Evolutionary conservation across 2,113 vertebrate species (phyloP).

Genomic region (Accipiter cooperii): DNA sequence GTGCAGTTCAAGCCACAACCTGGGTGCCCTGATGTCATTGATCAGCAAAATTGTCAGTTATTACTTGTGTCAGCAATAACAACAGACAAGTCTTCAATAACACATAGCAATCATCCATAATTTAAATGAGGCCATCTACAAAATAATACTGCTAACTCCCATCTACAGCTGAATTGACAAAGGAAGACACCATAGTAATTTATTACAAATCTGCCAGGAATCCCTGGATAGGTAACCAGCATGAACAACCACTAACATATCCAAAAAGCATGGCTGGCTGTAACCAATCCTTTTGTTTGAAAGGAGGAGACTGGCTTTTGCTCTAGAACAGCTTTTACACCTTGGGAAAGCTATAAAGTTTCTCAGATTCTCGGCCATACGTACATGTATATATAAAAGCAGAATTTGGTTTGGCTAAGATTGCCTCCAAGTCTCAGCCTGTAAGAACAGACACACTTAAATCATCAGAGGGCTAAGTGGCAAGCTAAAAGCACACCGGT

Average conservation of each 20-base stretch:
- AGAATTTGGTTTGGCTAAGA: background rate
- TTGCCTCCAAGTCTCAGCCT: background rate
- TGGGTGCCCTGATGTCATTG: background rate
- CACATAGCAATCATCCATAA: background rate
- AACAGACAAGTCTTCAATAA: conserved; percentile 23
- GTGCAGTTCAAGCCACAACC: background rate
- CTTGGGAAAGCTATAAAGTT: background rate
- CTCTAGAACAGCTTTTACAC: background rate
- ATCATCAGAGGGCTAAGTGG: background rate
- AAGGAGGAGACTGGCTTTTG: background rate
- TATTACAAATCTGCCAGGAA: background rate
- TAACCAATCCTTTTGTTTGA: background rate
- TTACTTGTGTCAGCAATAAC: background rate
- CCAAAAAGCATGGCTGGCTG: background rate
- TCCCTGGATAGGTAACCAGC: background rate
- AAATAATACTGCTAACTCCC: background rate
- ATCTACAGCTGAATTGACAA: background rate
- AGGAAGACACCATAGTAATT: background rate
- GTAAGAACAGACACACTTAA: background rate
- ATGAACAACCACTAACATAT: background rate
- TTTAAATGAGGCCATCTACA: conserved; percentile 12
- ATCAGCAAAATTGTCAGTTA: conserved; percentile 9
- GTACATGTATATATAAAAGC: background rate
- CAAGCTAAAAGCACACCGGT: background rate
- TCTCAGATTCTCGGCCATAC: background rate